Evolutionary conservation across 2,113 vertebrate species (phyloP).

Genomic region (Laticauda colubrina): DNA sequence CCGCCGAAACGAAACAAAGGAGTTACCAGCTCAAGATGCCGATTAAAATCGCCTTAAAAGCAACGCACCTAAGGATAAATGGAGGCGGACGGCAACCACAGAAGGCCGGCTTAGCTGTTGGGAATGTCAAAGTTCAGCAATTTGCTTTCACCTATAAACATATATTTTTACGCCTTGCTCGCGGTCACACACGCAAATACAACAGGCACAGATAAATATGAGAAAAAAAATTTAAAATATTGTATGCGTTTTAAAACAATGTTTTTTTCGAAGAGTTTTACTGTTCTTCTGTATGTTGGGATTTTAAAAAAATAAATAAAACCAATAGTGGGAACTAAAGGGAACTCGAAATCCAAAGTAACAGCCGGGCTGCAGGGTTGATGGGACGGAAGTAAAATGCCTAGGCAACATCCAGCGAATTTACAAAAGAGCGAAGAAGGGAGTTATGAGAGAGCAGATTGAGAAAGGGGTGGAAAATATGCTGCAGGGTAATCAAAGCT

Average conservation of each 20-base stretch:
- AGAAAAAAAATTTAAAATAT: no score
- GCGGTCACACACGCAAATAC: not conserved
- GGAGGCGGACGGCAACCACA: slow-evolving; percentile 41
- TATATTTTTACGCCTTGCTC: not conserved
- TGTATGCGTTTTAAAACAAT: not conserved
- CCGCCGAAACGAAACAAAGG: slow-evolving; percentile 82
- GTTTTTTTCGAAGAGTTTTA: not conserved
- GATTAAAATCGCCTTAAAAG: slow-evolving; percentile 79
- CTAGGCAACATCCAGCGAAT: not conserved
- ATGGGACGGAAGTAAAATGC: not conserved
- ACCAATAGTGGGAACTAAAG: not conserved
- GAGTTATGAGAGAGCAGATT: no score
- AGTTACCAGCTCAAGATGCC: slow-evolving; percentile 79
- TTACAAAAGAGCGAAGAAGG: no score
- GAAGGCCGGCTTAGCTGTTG: slow-evolving; percentile 27
- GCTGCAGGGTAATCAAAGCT: not conserved
- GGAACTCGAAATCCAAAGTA: not conserved
- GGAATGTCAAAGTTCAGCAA: slow-evolving; percentile 19
- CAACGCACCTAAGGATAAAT: slow-evolving; percentile 75
- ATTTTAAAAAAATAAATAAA: not conserved
- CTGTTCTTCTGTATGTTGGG: no score
- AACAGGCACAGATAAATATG: not conserved
- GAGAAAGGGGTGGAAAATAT: not conserved
- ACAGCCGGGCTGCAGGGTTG: no score
- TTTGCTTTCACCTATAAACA: not conserved